Conservation (phyloP, 2,888 invertebrate genomes). For the Apotomis betuletana region DNA sequence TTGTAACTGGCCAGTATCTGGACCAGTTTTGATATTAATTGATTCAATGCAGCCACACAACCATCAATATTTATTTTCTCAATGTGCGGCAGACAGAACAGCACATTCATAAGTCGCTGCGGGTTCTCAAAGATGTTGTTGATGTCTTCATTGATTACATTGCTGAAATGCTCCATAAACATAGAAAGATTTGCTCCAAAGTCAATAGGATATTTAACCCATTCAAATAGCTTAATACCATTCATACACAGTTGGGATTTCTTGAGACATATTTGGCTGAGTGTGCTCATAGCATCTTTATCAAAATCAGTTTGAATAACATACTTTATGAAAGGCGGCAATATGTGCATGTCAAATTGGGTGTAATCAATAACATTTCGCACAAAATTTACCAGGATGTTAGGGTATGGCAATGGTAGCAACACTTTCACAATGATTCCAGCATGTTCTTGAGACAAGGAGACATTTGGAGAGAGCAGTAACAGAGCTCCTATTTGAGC, state of each 20-base stretch:
- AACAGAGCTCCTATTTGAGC: constrained; percentile 84
- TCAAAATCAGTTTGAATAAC: constrained; percentile 82
- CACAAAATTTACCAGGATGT: constrained; percentile 85
- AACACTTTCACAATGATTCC: constrained; percentile 87
- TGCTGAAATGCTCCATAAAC: constrained; percentile 70
- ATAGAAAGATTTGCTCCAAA: constrained; percentile 71
- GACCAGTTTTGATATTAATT: constrained; percentile 63
- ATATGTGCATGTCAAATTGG: constrained; percentile 88
- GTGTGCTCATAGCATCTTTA: constrained; percentile 81
- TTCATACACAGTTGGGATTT: constrained; percentile 86
- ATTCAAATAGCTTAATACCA: constrained; percentile 84
- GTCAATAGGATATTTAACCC: constrained; percentile 87
- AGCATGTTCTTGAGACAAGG: constrained; percentile 88
- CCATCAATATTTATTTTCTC: constrained; percentile 71
- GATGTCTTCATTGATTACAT: constrained; percentile 63
- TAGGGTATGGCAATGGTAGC: constrained; percentile 81
- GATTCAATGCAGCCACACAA: constrained; percentile 61
- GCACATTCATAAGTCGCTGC: constrained; percentile 72
- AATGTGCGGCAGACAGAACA: constrained; percentile 84
- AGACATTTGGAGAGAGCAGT: constrained; percentile 84
- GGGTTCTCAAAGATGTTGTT: constrained; percentile 68
- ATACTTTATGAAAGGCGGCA: constrained; percentile 86
- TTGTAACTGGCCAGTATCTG: constrained; percentile 62
- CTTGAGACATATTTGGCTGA: constrained; percentile 86
- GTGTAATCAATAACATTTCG: constrained; percentile 86